Base-by-base conservation (phyloP, 2,797 vertebrate species). In the Chelidonichthys spinosus region DNA sequence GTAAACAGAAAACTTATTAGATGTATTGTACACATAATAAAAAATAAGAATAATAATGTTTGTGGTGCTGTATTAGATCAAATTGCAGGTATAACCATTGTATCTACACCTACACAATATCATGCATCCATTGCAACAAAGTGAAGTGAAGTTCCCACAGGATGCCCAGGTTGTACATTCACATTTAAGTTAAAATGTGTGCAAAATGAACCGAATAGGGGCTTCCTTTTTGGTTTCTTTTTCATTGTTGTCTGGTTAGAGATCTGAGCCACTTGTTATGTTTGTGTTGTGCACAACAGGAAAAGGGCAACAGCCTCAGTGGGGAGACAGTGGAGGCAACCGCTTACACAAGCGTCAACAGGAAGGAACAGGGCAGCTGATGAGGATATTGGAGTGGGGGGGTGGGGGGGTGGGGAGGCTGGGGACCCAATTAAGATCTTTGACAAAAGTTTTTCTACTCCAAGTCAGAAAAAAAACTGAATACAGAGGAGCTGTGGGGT, bases 271-370 rank as follows among this genome's bases (percentile, higher is more conserved):
- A 25, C 63, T n/a, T 59, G 39, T 76, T 74, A 58, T 64, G 83
- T 78, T 76, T 76, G 52, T 59, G 36, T 74, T 79, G 58, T 70
- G 64, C 59, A 49, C 50, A 58, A 84, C 83, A 87, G 85, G 85
- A 90, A 90, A 65, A 70, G 71, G 72, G 77, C 73, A 25, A 25
- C 25, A 74, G 72, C 47, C 72, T 80, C 77, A 49, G 65, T 71
- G 63, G 81, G 77, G 81, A 79, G 67, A 72, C 76, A 44, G 80
- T 40, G 52, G 53, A 76, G 72, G 61, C 71, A 72, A 63, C 63
- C 35, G 55, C 75, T 74, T 71, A 76, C 59, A 80, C 50, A 63
- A 80, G 67, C 69, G 76, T 78, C 60, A 84, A 89, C 85, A 89
- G 85, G 84, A 90, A 87, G 74, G 40, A 81, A 36, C 50, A 17